Evolutionary conservation across 1,140 invertebrate genomes (phyloP).

Genomic region (Macrobrachium nipponense): DNA sequence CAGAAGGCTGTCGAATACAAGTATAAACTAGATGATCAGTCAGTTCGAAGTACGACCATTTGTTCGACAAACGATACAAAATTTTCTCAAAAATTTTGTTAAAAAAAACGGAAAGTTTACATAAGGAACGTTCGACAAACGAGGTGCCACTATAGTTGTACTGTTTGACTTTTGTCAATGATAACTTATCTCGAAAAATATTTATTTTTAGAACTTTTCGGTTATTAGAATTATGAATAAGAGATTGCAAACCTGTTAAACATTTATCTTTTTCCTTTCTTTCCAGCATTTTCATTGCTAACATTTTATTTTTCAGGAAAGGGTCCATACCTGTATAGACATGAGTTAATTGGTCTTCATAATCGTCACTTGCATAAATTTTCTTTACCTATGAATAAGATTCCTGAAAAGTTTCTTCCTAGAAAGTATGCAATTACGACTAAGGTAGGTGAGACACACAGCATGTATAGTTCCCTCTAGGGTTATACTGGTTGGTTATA

Average conservation of each 20-base stretch:
- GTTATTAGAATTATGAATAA: background rate
- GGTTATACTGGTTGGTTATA: too few species aligned
- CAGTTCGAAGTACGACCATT: too few species aligned
- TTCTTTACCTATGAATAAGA: slow-evolving; percentile 91
- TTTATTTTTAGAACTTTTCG: too few species aligned
- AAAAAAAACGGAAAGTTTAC: too few species aligned
- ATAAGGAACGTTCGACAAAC: too few species aligned
- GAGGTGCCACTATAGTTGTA: too few species aligned
- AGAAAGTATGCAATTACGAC: slow-evolving; percentile 93
- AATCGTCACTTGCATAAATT: slow-evolving; percentile 82
- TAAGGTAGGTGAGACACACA: slow-evolving; percentile 70
- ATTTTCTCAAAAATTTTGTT: too few species aligned
- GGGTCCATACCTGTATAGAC: slow-evolving; percentile 93
- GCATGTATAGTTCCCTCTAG: background rate
- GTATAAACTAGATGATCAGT: too few species aligned
- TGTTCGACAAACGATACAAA: too few species aligned
- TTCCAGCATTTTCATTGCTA: background rate
- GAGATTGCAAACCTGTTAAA: background rate
- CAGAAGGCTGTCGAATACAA: too few species aligned
- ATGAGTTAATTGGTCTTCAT: slow-evolving; percentile 88
- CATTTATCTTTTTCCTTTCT: background rate
- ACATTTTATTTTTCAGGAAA: slow-evolving; percentile 77
- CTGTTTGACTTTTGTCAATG: too few species aligned
- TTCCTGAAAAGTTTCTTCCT: slow-evolving; percentile 94
- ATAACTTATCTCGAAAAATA: too few species aligned